Conservation (phyloP, 2,888 invertebrate genomes). For the Spisula subtruncata region DNA sequence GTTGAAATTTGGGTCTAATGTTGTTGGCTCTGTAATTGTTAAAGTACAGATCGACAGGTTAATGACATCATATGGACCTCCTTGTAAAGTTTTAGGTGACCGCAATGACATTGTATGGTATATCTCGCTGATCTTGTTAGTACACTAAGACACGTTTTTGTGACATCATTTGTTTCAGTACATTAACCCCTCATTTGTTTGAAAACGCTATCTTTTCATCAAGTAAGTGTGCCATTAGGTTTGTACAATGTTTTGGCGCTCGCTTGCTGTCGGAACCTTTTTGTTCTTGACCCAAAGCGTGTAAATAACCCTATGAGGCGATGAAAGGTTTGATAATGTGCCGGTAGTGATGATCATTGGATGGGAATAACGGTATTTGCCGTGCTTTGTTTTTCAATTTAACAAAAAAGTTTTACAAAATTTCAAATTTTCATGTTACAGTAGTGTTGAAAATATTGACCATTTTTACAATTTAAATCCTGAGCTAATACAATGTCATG, state of each 20-base stretch:
- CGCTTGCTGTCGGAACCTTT: background rate
- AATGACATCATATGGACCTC: background rate
- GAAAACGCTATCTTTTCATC: background rate
- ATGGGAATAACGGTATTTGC: background rate
- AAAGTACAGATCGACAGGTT: too few species aligned
- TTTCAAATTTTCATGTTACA: too few species aligned
- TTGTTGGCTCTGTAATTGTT: too few species aligned
- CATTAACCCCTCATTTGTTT: background rate
- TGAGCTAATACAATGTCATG: too few species aligned
- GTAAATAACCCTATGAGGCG: background rate
- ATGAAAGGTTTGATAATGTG: background rate
- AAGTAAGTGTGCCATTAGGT: background rate
- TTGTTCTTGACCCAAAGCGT: background rate
- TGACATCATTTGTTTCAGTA: constrained; percentile 27
- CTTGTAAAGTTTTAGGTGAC: background rate
- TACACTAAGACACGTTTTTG: background rate
- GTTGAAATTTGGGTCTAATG: too few species aligned
- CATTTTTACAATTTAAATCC: too few species aligned
- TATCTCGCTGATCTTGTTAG: background rate
- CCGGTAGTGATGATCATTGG: background rate
- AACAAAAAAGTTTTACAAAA: too few species aligned
- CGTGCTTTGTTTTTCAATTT: background rate
- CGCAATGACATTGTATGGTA: background rate
- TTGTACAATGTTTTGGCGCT: background rate
- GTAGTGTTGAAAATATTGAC: too few species aligned